Conservation (phyloP, 2,797 vertebrate genomes). For the Chiloscyllium punctatum region DNA sequence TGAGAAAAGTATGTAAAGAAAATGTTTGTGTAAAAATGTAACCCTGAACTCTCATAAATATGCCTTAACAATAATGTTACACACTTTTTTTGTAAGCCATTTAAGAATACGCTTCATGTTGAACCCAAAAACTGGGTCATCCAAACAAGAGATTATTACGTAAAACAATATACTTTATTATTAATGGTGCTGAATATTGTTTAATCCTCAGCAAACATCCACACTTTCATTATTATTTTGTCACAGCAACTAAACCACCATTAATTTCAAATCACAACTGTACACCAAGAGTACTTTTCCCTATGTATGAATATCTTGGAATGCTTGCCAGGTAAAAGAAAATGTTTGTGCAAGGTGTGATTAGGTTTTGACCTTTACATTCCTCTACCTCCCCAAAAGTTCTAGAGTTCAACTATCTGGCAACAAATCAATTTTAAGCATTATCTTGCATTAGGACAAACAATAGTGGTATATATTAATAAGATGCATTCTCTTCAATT, state of each 20-base stretch:
- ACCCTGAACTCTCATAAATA: not conserved
- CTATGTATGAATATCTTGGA: not conserved
- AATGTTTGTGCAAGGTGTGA: not conserved
- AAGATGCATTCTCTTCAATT: not conserved
- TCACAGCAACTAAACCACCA: not conserved
- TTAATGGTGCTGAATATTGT: too few relatives aligned
- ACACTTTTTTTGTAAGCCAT: not conserved
- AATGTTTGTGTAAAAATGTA: not conserved
- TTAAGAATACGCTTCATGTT: not conserved
- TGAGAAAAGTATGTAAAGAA: not conserved
- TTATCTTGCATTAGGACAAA: not conserved
- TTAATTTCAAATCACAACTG: not conserved
- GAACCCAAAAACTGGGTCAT: not conserved
- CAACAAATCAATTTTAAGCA: constrained; percentile 4
- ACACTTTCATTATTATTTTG: too few relatives aligned
- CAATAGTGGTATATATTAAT: not conserved
- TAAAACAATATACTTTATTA: not conserved
- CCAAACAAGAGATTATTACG: too few relatives aligned
- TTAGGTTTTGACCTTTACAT: not conserved
- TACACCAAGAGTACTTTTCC: not conserved
- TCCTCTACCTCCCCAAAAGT: not conserved
- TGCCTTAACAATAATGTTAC: not conserved
- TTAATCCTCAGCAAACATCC: too few relatives aligned
- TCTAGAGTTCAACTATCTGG: not conserved
- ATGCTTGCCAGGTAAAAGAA: not conserved